Evolutionary conservation across 2,797 vertebrate species (phyloP).

Genomic region (Platyrinchus mystaceus): DNA sequence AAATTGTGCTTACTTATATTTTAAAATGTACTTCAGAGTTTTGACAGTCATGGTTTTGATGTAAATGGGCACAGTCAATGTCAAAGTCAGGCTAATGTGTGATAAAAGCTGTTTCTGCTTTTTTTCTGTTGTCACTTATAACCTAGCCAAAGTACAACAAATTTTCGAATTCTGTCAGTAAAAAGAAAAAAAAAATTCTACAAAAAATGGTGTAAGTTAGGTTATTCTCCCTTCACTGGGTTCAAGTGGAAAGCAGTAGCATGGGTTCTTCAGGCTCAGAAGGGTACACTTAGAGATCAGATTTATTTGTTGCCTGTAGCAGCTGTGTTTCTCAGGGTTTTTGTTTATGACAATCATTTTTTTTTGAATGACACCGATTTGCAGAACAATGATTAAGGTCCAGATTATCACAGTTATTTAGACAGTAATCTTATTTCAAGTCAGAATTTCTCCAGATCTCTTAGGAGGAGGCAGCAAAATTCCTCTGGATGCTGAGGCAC

Average conservation of each 20-base stretch:
- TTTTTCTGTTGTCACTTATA: not conserved
- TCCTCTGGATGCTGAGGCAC: not conserved
- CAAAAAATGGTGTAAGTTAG: not conserved
- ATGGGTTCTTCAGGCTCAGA: not conserved
- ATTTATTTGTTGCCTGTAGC: not conserved
- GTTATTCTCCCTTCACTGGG: not conserved
- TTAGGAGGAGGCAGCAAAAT: not conserved
- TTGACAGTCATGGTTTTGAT: conserved; percentile 55
- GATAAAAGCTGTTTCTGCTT: not conserved
- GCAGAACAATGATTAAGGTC: not conserved
- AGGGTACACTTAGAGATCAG: not conserved
- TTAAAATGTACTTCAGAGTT: conserved; percentile 25
- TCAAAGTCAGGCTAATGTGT: not conserved
- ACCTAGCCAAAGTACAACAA: not conserved
- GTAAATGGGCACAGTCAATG: conserved; percentile 80
- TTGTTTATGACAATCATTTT: not conserved
- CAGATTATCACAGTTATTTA: not conserved
- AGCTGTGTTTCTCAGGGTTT: not conserved
- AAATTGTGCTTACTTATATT: not conserved
- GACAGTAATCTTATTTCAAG: not conserved
- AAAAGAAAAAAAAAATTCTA: not conserved
- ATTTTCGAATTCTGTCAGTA: not conserved
- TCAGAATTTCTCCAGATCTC: not conserved
- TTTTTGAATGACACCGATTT: not conserved
- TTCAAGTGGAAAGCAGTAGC: not conserved